Percentiles rank a stretch among this genome's conserved stretches.
Evolutionary conservation across 1,140 invertebrate genomes (phyloP).

Genomic region (Drosophila lowei): DNA sequence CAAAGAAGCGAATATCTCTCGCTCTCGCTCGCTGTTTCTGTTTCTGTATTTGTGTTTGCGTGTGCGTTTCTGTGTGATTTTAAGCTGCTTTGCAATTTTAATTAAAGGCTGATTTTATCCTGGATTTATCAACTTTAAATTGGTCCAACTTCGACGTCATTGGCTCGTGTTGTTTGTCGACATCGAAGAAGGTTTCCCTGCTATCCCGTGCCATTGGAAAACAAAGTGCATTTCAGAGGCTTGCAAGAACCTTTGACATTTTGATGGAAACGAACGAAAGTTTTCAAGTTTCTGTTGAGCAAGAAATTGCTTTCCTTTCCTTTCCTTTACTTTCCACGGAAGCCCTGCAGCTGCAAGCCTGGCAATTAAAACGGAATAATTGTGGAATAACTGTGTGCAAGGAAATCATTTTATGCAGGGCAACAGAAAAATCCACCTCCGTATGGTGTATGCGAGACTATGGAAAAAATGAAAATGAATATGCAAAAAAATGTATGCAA

Average conservation of each 20-base stretch:
- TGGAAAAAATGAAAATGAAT: conserved; percentile 6
- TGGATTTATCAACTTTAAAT: conserved; percentile 33
- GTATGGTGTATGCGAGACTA: conserved; percentile 1
- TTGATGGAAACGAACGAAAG: conserved; percentile 16
- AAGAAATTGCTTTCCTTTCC: conserved; percentile 50
- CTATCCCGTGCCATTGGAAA: not conserved
- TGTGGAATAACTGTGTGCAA: conserved; percentile 10
- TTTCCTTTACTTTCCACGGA: conserved; percentile 30
- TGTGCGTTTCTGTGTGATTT: conserved; percentile 24
- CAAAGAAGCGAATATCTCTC: conserved; percentile 4
- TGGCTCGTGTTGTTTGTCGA: too few relatives aligned
- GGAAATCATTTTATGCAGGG: conserved; percentile 12
- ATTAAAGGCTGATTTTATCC: conserved; percentile 53
- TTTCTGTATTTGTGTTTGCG: not conserved
- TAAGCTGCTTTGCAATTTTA: conserved; percentile 68
- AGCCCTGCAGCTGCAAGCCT: conserved; percentile 28
- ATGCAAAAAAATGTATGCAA: conserved; percentile 49
- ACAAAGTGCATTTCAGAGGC: conserved; percentile 43
- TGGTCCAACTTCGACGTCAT: conserved; percentile 17
- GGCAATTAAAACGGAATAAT: conserved; percentile 44
- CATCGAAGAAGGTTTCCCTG: not conserved
- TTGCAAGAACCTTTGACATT: conserved; percentile 44
- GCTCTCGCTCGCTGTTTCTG: not conserved
- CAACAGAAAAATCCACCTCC: not conserved
- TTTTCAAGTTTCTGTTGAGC: conserved; percentile 44